These are phyloP conservation scores for Junonia oenone DNA, from an alignment of 2,888 invertebrate genomes.

Conservation along the genomic window DNA sequence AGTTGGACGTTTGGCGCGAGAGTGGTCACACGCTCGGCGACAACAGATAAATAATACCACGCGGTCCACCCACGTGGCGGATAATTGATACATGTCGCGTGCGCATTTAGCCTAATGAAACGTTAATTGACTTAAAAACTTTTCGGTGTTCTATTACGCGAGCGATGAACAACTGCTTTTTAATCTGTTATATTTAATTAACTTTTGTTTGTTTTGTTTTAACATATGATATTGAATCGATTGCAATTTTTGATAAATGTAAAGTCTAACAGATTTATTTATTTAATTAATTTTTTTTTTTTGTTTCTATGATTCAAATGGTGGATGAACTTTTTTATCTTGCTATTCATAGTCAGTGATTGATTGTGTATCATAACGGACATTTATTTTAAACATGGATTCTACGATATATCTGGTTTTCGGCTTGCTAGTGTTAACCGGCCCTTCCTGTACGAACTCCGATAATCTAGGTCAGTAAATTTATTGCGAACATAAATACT, in stretches of 20 bases:
- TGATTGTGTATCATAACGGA: background rate
- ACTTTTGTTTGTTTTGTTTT: background rate
- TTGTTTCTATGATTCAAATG: background rate
- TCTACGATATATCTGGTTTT: constrained; percentile 38
- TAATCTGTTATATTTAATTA: background rate
- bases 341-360: background rate
- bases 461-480: constrained; percentile 64
- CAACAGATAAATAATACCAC: constrained; percentile 54
- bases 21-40: constrained; percentile 69
- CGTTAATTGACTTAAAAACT: constrained; percentile 11
- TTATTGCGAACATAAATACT: constrained; percentile 22
- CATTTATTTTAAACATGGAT: constrained; percentile 23
- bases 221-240: too few species aligned
- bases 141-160: background rate
- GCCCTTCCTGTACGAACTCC: constrained; percentile 63
- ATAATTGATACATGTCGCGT: constrained; percentile 40
- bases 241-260: background rate
- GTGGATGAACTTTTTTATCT: background rate
- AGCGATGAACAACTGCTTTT: background rate
- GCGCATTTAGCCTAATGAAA: constrained; percentile 32
- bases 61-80: constrained; percentile 48
- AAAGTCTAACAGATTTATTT: background rate
- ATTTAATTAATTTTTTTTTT: background rate
- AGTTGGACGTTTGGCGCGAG: constrained; percentile 67
- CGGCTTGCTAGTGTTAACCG: constrained; percentile 52